A percentile compares a stretch with the other conserved stretches of the same genome.
These are phyloP conservation scores for Globia sparganii DNA, from an alignment of 2,888 invertebrate genomes.

Conservation along the genomic window DNA sequence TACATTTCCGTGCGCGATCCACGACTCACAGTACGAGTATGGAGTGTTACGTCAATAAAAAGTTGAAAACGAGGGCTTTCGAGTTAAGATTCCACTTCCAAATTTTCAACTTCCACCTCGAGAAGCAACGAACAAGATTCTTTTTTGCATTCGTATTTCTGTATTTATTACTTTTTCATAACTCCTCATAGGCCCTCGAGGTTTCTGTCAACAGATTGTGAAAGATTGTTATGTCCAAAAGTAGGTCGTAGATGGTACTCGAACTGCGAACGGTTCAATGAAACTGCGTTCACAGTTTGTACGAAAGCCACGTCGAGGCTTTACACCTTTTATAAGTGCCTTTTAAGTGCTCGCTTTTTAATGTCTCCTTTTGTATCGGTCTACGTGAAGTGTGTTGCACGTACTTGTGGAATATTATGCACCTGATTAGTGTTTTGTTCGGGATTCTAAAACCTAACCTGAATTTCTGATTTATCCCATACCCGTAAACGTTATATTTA, in stretches of 20 bases:
- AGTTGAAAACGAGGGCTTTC: slow-evolving; percentile 44
- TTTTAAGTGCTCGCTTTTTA: slow-evolving; percentile 63
- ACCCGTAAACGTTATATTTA: not conserved
- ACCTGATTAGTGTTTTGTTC: slow-evolving; percentile 10
- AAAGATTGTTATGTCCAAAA: slow-evolving; percentile 61
- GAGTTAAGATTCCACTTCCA: slow-evolving; percentile 43
- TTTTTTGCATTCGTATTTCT: slow-evolving; percentile 53
- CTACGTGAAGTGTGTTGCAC: slow-evolving; percentile 19
- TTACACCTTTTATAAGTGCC: slow-evolving; percentile 66
- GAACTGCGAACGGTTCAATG: slow-evolving; percentile 71
- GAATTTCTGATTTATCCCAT: not conserved
- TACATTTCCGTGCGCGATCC: slow-evolving; percentile 23
- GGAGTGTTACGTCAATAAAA: slow-evolving; percentile 53
- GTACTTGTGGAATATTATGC: slow-evolving; percentile 15
- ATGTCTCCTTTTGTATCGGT: slow-evolving; percentile 53
- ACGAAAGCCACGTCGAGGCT: slow-evolving; percentile 55
- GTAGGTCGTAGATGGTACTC: slow-evolving; percentile 59
- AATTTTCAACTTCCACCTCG: slow-evolving; percentile 47
- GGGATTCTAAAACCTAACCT: not conserved
- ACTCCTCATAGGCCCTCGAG: slow-evolving; percentile 45
- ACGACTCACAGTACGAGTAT: not conserved
- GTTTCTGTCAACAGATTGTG: slow-evolving; percentile 61
- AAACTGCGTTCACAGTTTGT: slow-evolving; percentile 68
- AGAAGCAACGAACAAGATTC: slow-evolving; percentile 46
- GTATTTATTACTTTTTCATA: slow-evolving; percentile 62